Percentiles rank a stretch among this genome's conserved stretches.
phyloP scores from a whole-genome alignment of 2,888 invertebrate species.

The Achlya flavicornis region DNA sequence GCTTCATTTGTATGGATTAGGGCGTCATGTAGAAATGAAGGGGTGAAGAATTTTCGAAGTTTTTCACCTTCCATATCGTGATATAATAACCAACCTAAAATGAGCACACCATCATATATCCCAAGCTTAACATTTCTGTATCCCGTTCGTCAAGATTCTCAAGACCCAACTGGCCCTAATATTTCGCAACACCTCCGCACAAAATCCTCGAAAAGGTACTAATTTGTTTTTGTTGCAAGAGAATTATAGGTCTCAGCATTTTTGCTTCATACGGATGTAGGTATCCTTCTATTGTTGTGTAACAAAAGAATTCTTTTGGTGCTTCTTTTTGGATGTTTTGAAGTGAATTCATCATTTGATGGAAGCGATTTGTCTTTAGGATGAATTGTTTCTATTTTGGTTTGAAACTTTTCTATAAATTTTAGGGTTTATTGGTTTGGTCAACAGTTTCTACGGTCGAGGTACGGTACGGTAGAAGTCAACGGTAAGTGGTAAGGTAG shows the following conservation, averaged over 20 bases:
- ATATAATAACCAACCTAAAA: no score
- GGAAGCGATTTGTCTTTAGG: not conserved
- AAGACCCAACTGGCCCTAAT: not conserved
- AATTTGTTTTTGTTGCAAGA: conserved; percentile 10
- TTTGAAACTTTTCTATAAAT: no score
- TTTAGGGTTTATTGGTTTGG: no score
- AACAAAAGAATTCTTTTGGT: conserved; percentile 10
- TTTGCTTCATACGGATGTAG: not conserved
- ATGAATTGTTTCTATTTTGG: no score
- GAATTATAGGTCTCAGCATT: not conserved
- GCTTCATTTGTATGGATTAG: no score
- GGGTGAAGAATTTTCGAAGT: no score
- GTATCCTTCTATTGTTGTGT: conserved; percentile 9
- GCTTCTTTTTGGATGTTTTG: not conserved
- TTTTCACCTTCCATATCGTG: no score
- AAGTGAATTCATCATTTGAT: not conserved
- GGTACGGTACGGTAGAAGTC: no score
- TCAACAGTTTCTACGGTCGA: no score
- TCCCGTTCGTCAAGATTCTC: not conserved
- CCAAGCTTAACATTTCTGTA: not conserved
- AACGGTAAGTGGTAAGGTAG: no score
- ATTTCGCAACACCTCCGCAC: conserved; percentile 16
- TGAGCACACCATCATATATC: not conserved
- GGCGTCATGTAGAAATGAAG: no score
- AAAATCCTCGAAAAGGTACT: conserved; percentile 6